Evolutionary conservation across 2,888 invertebrate species (phyloP), one percentile per base, ranked within the genome.

Genomic region (Tridacna crocea): DNA sequence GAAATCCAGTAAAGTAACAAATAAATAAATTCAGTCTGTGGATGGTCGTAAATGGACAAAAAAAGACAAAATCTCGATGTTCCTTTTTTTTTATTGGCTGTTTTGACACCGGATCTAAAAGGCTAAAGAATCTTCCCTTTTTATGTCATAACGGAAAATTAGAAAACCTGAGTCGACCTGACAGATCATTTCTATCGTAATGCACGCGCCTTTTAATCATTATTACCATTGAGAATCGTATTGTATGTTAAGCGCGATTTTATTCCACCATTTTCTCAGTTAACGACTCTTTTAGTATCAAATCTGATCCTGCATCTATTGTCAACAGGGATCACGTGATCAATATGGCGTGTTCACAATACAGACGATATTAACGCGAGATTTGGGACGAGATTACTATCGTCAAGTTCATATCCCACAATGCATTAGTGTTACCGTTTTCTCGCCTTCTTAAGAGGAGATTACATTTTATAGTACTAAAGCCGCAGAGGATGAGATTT

Each of bases 371-470:
- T 70, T 70, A 70, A 70, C 51, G 70, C 51, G 70, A 70, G 70
- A 70, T 70, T 70, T 70, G 70, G 70, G 70, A 70, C 47, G 70
- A 70, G 70, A 70, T 70, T 70, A 74, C 47, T 36, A 61, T 47
- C 46, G 61, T 60, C 74, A 60, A 61, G 74, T 61, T 48, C 70
- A 60, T 47, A 77, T 78, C 61, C 63, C 77, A 80, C 77, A 83
- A 80, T 83, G 83, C 83, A 77, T 75, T 83, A 77, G 74, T 51
- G 72, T 68, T 70, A 75, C 78, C 72, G 51, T 79, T 70, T 73
- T 79, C 82, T 76, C 79, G 83, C 79, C 27, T 82, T 58, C 68
- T 76, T 75, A 66, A 76, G 48, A 76, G 73, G 68, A 79, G 79
- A 83, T 77, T 74, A 73, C 15, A 46, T 61, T 79, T 83, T 79